phyloP scores from a whole-genome alignment of 2,113 vertebrate genomes.

The Melospiza georgiana region DNA sequence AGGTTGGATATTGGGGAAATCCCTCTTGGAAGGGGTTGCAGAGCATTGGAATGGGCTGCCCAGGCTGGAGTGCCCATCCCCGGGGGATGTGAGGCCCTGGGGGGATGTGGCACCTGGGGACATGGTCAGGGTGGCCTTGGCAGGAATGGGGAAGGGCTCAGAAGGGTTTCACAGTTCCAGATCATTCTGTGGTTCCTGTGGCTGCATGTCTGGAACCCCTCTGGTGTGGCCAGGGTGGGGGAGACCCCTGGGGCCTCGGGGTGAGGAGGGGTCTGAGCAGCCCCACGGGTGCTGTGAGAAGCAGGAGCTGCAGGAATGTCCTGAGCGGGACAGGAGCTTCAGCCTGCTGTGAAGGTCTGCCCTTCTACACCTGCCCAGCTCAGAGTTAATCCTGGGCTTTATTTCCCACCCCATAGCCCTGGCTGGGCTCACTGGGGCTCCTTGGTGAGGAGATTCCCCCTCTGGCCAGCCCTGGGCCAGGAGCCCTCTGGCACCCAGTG shows the following conservation, averaged over 20 bases:
- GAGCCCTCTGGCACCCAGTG: fast-evolving
- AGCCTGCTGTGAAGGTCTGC: too few species aligned
- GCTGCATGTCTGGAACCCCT: too few species aligned
- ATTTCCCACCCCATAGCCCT: neutral
- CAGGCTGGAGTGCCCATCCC: neutral
- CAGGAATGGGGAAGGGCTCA: neutral
- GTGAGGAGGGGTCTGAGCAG: neutral
- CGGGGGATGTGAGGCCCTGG: neutral
- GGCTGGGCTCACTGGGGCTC: neutral
- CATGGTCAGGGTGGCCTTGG: neutral
- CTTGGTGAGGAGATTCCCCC: too few species aligned
- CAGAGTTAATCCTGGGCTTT: neutral
- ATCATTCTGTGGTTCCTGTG: too few species aligned
- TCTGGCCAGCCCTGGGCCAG: neutral
- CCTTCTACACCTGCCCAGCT: fast-evolving
- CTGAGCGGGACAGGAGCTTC: neutral
- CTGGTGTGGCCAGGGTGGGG: neutral
- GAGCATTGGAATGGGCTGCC: neutral
- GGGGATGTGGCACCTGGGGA: neutral
- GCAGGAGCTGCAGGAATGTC: fast-evolving
- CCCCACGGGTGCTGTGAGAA: fast-evolving
- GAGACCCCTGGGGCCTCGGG: neutral
- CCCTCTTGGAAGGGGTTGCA: neutral
- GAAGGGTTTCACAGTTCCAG: too few species aligned
- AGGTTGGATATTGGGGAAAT: neutral